Evolutionary conservation across 2,113 vertebrate species (phyloP), one percentile per base, ranked within the genome.

Genomic region (Syngnathus scovelli): DNA sequence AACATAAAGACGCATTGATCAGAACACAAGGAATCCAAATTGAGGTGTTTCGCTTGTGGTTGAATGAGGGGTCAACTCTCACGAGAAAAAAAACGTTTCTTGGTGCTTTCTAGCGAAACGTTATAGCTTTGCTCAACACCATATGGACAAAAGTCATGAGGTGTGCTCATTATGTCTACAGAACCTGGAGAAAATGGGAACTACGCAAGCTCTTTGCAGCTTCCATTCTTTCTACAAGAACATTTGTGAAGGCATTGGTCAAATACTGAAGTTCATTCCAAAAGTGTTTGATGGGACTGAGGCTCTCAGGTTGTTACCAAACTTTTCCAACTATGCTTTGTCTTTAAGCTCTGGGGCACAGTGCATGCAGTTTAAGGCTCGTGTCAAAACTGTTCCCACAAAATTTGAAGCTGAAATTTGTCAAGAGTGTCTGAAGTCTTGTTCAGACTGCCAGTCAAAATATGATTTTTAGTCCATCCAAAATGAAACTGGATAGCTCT

Each of bases 1-100:
- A 74, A 83, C 80, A 83, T 84, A 85, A 85, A 77, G 82, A 77
- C 77, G 41, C 78, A 90, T 87, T 72, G 71, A 84, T 87, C 86
- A 83, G 72, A n/a, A 21, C 70, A 23, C 54, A 61, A 56, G 2
- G 75, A 79, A 76, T 83, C 75, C 72, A 83, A 89, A 89, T 80
- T 76, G 80, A 79, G 84, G 72, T 60, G 75, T 83, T 81, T 82
- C 61, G 75, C 68, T 83, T 77, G 60, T 73, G 69, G 83, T 79
- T 84, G 86, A 87, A 85, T 21, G 72, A 56, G 68, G 66, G 87
- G 85, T 77, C 83, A 85, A 69, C 75, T 76, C 63, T 78, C 33
- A 39, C 48, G 15, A 36, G 16, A 58, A 72, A 71, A 85, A 67
- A 81, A 19, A 6, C 80, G 75, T 68, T 74, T 55, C 73, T 73